Conservation (phyloP, 2,888 invertebrate genomes). For the Mesopsocus fuscifrons region DNA sequence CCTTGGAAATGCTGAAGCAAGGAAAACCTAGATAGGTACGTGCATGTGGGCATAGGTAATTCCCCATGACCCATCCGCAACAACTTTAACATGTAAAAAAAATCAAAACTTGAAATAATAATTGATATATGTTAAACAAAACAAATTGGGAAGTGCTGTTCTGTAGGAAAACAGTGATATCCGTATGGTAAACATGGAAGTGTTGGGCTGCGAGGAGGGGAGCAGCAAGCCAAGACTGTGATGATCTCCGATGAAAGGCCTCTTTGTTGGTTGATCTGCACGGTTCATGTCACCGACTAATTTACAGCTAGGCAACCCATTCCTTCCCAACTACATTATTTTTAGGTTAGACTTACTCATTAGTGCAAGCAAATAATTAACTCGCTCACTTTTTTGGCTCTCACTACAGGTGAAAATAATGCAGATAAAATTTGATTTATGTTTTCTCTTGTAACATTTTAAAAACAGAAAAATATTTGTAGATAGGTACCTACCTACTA, state of each 20-base stretch:
- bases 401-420: no score
- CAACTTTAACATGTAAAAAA: background rate
- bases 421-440: no score
- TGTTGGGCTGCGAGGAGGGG: background rate
- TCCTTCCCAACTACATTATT: slow-evolving; percentile 7
- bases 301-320: slow-evolving; percentile 7
- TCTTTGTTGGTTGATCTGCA: slow-evolving; percentile 8
- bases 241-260: slow-evolving; percentile 4
- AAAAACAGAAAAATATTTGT: no score
- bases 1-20: no score
- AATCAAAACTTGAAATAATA: slow-evolving; percentile 9
- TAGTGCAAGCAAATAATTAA: no score
- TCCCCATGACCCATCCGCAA: background rate
- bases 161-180: background rate
- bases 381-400: no score
- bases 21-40: no score
- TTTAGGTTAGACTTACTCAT: background rate
- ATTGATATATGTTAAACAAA: slow-evolving; percentile 7
- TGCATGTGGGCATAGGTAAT: no score
- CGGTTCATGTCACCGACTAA: slow-evolving; percentile 7
- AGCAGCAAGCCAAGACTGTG: background rate
- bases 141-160: background rate
- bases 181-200: background rate
- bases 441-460: no score
- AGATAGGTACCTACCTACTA: no score